Evolutionary conservation across 2,888 invertebrate species (phyloP), one percentile per base, ranked within the genome.

Genomic region (Esperia sulphurella): DNA sequence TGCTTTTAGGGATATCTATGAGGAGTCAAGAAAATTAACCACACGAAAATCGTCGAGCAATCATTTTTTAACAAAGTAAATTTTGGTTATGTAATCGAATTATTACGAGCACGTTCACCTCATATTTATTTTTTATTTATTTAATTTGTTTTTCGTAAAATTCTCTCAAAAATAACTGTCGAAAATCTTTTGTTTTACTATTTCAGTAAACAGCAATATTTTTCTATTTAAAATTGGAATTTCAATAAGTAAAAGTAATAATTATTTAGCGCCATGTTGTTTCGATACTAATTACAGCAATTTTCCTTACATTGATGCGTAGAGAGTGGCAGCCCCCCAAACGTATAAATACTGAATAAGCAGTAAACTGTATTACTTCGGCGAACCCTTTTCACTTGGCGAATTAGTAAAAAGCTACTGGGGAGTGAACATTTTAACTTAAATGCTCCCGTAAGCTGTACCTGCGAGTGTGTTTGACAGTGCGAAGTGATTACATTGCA

Each of bases 361-460:
- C 88, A 88, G 86, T 83, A 87, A 88, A 89, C 88, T 88, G 88
- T 88, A 88, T 90, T 88, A 86, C 88, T 88, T 84, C 84, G 39
- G 14, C 39, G 85, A 88, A 90, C 89, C 89, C 89, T 90, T 88
- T 89, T 89, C 89, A 89, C 88, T 89, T 88, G 85, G 88, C 88
- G 85, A 88, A 89, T 89, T 89, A 88, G 88, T 89, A 88, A 88
- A 89, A 89, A 89, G 88, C 88, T 80, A 84, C 80, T 79, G 85
- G 88, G 87, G 87, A 86, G 88, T 84, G 88, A 83, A 87, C 83
- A 88, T 89, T 86, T 89, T 88, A 87, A 88, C 79, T 89, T 86
- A 87, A 88, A 87, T 79, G 82, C 81, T 78, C 75, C 76, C 74
- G 83, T 83, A 79, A 83, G 82, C 80, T 69, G 59, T 77, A 84